phyloP scores from a whole-genome alignment of 2,888 invertebrate genomes.

The Lasioglossum malachurum region DNA sequence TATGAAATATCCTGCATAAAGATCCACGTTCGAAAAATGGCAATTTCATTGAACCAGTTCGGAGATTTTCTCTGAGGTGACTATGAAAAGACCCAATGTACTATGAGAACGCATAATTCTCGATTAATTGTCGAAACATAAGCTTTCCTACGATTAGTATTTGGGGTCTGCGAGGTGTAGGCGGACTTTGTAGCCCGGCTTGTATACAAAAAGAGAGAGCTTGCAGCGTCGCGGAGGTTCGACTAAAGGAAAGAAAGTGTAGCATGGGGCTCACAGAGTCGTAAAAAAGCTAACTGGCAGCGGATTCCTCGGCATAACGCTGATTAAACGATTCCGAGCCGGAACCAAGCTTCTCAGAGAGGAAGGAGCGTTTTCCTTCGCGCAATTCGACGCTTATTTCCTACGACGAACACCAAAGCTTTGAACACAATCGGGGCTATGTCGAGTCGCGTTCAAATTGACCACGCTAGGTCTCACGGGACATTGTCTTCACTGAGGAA shows the following conservation, averaged over 20 bases:
- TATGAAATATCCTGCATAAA: neutral
- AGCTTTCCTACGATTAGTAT: neutral
- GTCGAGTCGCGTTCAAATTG: neutral
- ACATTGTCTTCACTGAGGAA: neutral
- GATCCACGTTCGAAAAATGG: neutral
- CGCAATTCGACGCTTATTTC: conserved; percentile 62
- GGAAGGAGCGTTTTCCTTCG: conserved; percentile 30
- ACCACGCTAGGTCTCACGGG: neutral
- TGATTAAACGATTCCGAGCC: neutral
- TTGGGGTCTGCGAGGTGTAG: neutral
- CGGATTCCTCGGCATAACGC: neutral
- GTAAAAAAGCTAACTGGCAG: conserved; percentile 14
- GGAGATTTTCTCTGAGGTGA: neutral
- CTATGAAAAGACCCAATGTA: neutral
- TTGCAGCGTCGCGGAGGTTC: neutral
- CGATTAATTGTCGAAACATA: neutral
- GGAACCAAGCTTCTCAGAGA: conserved; percentile 48
- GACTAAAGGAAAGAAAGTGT: conserved; percentile 17
- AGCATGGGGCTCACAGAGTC: conserved; percentile 14
- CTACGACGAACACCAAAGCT: conserved; percentile 76
- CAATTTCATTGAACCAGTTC: neutral
- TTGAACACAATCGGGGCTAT: conserved; percentile 80
- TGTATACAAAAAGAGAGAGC: neutral
- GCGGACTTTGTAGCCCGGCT: neutral
- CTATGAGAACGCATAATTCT: neutral